Base-by-base conservation (phyloP, 2,797 vertebrate genomes). In the Benthosema pterotum region DNA sequence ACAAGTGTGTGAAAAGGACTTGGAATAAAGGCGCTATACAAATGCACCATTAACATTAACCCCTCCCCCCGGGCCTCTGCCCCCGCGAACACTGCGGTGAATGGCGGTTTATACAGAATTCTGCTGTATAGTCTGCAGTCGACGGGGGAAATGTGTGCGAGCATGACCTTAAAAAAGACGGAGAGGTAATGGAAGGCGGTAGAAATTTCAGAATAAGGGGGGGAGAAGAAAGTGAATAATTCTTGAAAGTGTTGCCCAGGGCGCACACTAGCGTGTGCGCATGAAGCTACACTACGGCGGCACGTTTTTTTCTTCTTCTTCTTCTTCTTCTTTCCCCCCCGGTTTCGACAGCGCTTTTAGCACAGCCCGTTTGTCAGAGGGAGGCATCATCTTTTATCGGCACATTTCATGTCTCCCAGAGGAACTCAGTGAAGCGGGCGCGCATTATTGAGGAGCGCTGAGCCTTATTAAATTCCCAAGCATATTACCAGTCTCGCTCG, bases 401-500 rank as follows among this genome's bases (percentile, higher is more conserved):
- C 80, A 83, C 86, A 83, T 86, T 91, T 85, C 85, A 89, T 82
- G 81, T 85, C 79, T 88, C 91, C 88, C 86, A 82, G 83, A 8
- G 84, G 89, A 90, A 89, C 86, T 82, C 71, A 82, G 88, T 83
- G 85, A 87, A 88, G 90, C 73, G 78, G 86, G 67, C 84, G 83
- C 90, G n/a, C 90, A 91, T 91, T 92, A 92, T 88, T 90, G 87
- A 88, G 86, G 83, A 87, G 83, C 80, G 73, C 83, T 83, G 87
- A 91, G 87, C 85, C 91, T 93, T 92, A 92, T 93, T 93, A 91
- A 93, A 92, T 92, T 93, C 84, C 87, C 88, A 86, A 85, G 83
- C 85, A 90, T 92, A 90, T 93, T 91, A 91, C 87, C 74, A 86
- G 71, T 83, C 81, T 75, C 70, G 68, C 88, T 78, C 85, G 5